phyloP scores from a whole-genome alignment of 2,888 invertebrate genomes.

The Marronus borbonicus region DNA sequence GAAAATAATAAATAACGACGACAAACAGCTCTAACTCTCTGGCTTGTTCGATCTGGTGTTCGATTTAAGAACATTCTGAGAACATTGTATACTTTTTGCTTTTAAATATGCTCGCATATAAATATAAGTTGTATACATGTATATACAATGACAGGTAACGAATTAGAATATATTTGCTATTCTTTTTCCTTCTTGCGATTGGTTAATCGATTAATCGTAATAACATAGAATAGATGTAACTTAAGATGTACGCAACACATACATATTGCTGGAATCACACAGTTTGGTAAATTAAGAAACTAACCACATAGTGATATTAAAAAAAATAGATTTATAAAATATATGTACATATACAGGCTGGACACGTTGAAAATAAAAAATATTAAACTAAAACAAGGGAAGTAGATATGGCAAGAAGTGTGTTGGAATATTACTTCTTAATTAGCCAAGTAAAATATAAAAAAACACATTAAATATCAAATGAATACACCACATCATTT shows the following conservation, averaged over 20 bases:
- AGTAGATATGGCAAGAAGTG: no score
- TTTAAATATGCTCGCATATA: conserved; percentile 24
- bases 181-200: conserved; percentile 13
- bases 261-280: conserved; percentile 15
- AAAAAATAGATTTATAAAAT: conserved; percentile 17
- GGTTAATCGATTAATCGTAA: conserved; percentile 6
- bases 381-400: no score
- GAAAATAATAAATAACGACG: conserved; percentile 12
- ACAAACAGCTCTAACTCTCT: not conserved
- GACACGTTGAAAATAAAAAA: not conserved
- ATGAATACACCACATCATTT: not conserved
- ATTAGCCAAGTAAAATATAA: not conserved
- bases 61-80: conserved; percentile 22
- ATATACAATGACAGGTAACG: conserved; percentile 34
- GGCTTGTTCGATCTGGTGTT: conserved; percentile 18
- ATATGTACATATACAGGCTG: conserved; percentile 23
- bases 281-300: not conserved
- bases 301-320: not conserved
- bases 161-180: conserved; percentile 27
- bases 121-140: conserved; percentile 33
- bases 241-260: conserved; percentile 25
- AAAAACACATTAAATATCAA: conserved; percentile 13
- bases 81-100: conserved; percentile 24
- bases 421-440: no score
- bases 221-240: conserved; percentile 16